Evolutionary conservation across 1,140 invertebrate genomes (phyloP).

Genomic region (Cataglyphis hispanica): DNA sequence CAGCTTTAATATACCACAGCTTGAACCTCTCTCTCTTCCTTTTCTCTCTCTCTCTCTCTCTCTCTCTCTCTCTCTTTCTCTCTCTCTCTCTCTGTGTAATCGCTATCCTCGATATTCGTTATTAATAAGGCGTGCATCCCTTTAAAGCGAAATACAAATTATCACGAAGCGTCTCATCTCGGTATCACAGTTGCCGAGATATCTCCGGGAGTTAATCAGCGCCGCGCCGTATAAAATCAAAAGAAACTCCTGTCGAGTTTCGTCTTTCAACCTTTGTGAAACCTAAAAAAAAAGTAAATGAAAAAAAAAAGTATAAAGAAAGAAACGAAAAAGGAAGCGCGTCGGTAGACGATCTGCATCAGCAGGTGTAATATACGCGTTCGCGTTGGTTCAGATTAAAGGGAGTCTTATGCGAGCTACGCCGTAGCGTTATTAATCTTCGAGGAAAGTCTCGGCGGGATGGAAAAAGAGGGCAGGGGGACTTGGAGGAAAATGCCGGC

Average conservation of each 20-base stretch:
- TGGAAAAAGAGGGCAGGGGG: background rate
- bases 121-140: conserved; percentile 54
- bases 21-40: conserved; percentile 16
- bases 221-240: conserved; percentile 41
- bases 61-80: background rate
- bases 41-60: background rate
- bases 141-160: conserved; percentile 55
- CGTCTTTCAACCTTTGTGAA: conserved; percentile 26
- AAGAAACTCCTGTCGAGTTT: background rate
- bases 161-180: conserved; percentile 14
- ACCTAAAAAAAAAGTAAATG: background rate
- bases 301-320: background rate
- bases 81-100: background rate
- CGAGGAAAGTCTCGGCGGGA: conserved; percentile 63
- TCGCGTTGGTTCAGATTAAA: conserved; percentile 77
- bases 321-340: conserved; percentile 5
- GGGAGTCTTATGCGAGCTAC: conserved; percentile 76
- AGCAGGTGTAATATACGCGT: conserved; percentile 72
- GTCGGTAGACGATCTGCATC: conserved; percentile 38
- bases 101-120: conserved; percentile 48
- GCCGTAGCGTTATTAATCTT: conserved; percentile 77
- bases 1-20: conserved; percentile 59
- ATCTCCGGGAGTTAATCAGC: conserved; percentile 45
- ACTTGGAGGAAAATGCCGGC: conserved; percentile 47
- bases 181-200: background rate